Percentiles rank a stretch among this genome's conserved stretches.
Evolutionary conservation across 2,888 invertebrate genomes (phyloP).

Genomic region (Temnothorax unifasciatus): DNA sequence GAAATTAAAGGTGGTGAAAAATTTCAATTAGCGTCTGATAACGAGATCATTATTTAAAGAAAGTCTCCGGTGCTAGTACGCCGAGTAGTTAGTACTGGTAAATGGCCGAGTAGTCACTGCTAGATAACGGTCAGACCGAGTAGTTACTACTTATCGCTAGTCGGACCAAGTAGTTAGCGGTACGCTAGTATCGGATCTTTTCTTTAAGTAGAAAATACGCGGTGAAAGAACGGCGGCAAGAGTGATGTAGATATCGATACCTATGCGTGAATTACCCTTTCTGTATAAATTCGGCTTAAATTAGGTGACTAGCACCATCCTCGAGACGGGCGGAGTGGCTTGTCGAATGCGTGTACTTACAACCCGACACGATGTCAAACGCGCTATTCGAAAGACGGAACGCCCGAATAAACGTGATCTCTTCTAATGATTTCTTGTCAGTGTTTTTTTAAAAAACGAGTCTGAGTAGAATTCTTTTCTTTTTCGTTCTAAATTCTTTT

Average conservation of each 20-base stretch:
- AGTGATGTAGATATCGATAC: neutral
- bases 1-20: constrained; percentile 41
- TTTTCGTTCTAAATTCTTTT: neutral
- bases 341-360: constrained; percentile 66
- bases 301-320: constrained; percentile 10
- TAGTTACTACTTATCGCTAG: neutral
- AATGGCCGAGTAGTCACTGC: constrained; percentile 2
- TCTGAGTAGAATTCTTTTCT: neutral
- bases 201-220: neutral
- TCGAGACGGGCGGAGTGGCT: neutral
- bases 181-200: neutral
- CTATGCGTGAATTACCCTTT: neutral
- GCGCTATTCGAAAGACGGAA: constrained; percentile 51
- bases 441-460: neutral
- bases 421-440: constrained; percentile 41
- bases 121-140: constrained; percentile 8
- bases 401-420: constrained; percentile 10
- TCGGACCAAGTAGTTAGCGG: constrained; percentile 18
- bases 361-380: constrained; percentile 63
- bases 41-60: constrained; percentile 21
- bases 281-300: constrained; percentile 24
- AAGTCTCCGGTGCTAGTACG: constrained; percentile 11
- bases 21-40: neutral
- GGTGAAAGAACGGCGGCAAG: neutral
- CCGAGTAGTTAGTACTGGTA: neutral